Evolutionary conservation across 2,113 vertebrate species (phyloP).

Genomic region (Rhinichthys klamathensis): DNA sequence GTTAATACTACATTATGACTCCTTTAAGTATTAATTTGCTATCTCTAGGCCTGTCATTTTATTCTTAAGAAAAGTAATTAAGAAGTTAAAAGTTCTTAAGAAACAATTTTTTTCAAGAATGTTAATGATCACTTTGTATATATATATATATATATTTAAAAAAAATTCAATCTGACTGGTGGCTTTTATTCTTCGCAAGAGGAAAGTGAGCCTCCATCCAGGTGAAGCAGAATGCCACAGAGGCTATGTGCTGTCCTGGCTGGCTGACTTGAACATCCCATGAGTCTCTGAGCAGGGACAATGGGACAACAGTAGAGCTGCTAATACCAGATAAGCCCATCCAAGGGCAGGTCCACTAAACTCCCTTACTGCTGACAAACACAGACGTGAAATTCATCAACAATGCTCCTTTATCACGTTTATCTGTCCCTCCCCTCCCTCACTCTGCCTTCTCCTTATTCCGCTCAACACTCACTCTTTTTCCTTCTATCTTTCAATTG

Average conservation of each 20-base stretch:
- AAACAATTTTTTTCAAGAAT: no score
- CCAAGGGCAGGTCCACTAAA: constrained; percentile 50
- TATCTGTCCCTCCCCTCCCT: neutral
- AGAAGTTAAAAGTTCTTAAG: no score
- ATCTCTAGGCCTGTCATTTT: neutral
- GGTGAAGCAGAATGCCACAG: constrained; percentile 24
- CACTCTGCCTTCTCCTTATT: neutral
- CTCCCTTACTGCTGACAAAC: constrained; percentile 54
- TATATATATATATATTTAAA: no score
- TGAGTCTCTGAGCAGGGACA: constrained; percentile 44
- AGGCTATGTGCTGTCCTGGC: neutral
- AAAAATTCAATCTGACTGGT: no score
- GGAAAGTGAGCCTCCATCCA: constrained; percentile 5
- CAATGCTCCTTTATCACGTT: constrained; percentile 27
- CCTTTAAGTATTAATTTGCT: neutral
- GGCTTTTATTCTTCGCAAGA: neutral
- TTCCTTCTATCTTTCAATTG: constrained; percentile 27
- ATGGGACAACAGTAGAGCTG: constrained; percentile 38
- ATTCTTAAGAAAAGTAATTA: neutral
- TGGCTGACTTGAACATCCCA: constrained; percentile 34
- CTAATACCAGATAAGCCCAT: constrained; percentile 60
- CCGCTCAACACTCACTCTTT: neutral
- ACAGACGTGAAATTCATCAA: constrained; percentile 51
- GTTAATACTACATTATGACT: no score
- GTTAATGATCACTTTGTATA: no score